Conservation (phyloP, 2,113 vertebrate genomes). For the Pionites leucogaster region DNA sequence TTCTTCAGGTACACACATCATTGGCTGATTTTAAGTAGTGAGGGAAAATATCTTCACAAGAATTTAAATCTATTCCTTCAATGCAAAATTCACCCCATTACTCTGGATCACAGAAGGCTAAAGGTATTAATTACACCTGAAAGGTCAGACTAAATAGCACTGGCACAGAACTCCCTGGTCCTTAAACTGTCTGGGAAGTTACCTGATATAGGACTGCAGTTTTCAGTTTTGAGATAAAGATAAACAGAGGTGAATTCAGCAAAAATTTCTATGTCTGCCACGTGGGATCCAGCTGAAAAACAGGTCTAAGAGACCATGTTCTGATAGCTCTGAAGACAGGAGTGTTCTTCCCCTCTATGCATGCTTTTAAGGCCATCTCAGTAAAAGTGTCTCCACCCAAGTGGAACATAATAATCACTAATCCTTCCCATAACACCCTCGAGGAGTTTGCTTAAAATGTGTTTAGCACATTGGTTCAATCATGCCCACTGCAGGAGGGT, state of each 20-base stretch:
- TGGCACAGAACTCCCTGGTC: background rate
- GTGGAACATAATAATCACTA: background rate
- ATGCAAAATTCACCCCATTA: background rate
- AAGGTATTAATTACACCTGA: background rate
- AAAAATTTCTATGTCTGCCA: background rate
- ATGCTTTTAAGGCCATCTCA: background rate
- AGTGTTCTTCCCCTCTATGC: fast-evolving
- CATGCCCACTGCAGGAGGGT: background rate
- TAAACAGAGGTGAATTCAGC: background rate
- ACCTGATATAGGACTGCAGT: background rate
- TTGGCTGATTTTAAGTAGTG: background rate
- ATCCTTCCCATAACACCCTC: background rate
- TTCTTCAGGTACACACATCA: background rate
- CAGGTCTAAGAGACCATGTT: fast-evolving
- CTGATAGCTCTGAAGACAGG: background rate
- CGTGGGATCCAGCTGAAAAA: background rate
- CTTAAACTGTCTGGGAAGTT: background rate
- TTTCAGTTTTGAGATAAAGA: background rate
- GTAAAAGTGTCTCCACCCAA: background rate
- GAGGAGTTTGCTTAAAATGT: background rate
- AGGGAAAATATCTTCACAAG: background rate
- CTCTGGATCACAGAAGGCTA: background rate
- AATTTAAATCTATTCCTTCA: background rate
- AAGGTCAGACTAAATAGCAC: background rate
- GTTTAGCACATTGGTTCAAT: background rate